A percentile compares a stretch with the other conserved stretches of the same genome.
Evolutionary conservation across 2,113 vertebrate species (phyloP).

Genomic region (Cololabis saira): DNA sequence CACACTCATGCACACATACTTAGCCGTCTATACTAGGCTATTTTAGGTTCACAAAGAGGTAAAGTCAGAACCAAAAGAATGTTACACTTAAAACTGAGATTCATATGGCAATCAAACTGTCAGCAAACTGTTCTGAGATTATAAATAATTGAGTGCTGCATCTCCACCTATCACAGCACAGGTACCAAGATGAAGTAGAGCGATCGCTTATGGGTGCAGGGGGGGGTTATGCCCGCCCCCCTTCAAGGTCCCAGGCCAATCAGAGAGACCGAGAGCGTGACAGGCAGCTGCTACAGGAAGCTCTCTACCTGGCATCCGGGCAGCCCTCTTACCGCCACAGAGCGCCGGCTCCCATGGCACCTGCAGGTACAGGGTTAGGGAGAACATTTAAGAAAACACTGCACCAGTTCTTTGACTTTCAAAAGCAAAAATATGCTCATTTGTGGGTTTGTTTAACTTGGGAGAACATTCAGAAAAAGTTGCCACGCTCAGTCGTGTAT

Average conservation of each 20-base stretch:
- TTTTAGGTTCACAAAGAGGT: too few species aligned
- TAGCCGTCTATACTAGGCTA: too few species aligned
- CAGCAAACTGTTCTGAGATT: neutral
- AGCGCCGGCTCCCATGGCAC: conserved; percentile 63
- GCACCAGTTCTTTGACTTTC: neutral
- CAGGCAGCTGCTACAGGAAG: conserved; percentile 88
- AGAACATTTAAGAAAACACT: neutral
- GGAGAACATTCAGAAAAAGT: too few species aligned
- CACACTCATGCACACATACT: neutral
- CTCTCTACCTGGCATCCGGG: conserved; percentile 85
- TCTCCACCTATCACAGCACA: conserved; percentile 80
- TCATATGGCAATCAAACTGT: neutral
- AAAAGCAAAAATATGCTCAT: neutral
- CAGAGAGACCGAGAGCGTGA: conserved; percentile 78
- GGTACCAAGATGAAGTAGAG: conserved; percentile 82
- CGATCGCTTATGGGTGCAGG: conserved; percentile 71
- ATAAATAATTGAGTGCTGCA: neutral
- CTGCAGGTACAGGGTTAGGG: conserved; percentile 48
- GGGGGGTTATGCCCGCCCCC: conserved; percentile 72
- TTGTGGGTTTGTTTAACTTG: too few species aligned
- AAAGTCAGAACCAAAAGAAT: neutral
- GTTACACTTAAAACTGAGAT: neutral
- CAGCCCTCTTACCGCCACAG: conserved; percentile 73
- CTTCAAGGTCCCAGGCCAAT: conserved; percentile 78
- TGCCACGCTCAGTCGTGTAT: too few species aligned